These are phyloP conservation scores for Centroberyx gerrardi DNA, from an alignment of 2,797 vertebrate species.

Conservation along the genomic window DNA sequence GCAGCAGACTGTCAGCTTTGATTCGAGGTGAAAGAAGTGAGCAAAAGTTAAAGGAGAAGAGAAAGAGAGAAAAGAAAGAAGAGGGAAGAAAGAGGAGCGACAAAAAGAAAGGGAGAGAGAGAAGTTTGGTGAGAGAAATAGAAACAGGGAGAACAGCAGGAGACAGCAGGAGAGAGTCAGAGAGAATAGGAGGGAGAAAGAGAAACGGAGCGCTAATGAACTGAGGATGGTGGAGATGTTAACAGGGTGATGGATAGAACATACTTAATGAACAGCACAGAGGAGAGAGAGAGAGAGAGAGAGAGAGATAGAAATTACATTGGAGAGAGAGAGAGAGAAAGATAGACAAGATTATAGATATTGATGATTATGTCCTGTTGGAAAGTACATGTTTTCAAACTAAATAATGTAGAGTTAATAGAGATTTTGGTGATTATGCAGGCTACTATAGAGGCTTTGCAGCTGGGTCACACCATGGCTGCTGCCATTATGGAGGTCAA, in stretches of 20 bases:
- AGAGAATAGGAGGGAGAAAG: not conserved
- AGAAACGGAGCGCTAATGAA: not conserved
- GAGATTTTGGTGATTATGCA: too few relatives aligned
- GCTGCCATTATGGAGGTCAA: too few relatives aligned
- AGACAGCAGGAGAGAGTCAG: not conserved
- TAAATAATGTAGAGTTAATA: too few relatives aligned
- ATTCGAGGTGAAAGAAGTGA: slow-evolving; percentile 16
- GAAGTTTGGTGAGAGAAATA: not conserved
- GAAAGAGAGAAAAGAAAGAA: slow-evolving; percentile 12
- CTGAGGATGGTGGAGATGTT: not conserved
- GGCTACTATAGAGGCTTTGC: too few relatives aligned
- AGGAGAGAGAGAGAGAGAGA: too few relatives aligned
- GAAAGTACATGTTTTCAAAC: too few relatives aligned
- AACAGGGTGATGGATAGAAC: not conserved
- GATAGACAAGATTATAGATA: too few relatives aligned
- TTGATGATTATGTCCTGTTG: too few relatives aligned
- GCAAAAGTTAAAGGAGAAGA: slow-evolving; percentile 15
- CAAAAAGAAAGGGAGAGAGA: not conserved
- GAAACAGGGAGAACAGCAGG: not conserved
- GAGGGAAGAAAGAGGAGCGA: not conserved
- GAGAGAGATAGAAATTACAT: too few relatives aligned
- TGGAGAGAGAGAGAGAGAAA: too few relatives aligned
- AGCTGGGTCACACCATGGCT: too few relatives aligned
- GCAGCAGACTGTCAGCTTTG: slow-evolving; percentile 38
- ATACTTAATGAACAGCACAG: too few relatives aligned